These are phyloP conservation scores for Drosophila kikkawai DNA, from an alignment of 1,140 invertebrate species.

Conservation along the genomic window DNA sequence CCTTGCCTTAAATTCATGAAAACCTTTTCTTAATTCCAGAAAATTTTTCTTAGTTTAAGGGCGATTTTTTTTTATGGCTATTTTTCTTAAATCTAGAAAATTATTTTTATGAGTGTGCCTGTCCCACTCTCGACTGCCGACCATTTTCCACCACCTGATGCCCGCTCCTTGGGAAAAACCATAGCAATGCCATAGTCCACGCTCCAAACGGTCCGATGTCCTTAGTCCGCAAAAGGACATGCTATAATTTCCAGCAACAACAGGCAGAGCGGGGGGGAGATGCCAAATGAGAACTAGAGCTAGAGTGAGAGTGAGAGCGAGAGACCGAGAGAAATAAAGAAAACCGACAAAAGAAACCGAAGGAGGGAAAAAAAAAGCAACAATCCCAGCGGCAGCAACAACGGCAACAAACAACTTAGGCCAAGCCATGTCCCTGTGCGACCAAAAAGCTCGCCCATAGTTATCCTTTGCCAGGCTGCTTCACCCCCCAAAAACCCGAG, in stretches of 20 bases:
- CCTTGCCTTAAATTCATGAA: no score
- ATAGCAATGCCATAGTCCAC: slow-evolving; percentile 74
- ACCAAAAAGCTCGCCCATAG: slow-evolving; percentile 72
- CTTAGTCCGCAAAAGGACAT: slow-evolving; percentile 75
- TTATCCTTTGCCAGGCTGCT: slow-evolving; percentile 67
- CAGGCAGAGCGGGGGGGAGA: slow-evolving; percentile 26
- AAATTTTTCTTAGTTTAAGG: no score
- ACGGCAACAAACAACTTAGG: slow-evolving; percentile 75
- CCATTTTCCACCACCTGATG: slow-evolving; percentile 56
- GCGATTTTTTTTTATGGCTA: no score
- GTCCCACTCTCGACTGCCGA: neutral
- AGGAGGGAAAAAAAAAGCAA: slow-evolving; percentile 49
- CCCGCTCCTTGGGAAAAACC: slow-evolving; percentile 55
- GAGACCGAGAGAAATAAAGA: slow-evolving; percentile 41
- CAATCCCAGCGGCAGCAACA: slow-evolving; percentile 52
- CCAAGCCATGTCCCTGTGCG: slow-evolving; percentile 55
- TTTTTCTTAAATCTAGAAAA: no score
- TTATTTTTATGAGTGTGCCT: no score
- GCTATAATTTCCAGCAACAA: slow-evolving; percentile 79
- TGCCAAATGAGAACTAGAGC: neutral
- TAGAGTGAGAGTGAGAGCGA: neutral
- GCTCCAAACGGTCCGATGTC: slow-evolving; percentile 53
- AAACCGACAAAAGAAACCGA: slow-evolving; percentile 74
- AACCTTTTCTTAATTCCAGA: no score
- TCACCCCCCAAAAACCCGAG: slow-evolving; percentile 2